Conservation (phyloP, 2,113 vertebrate genomes). For the Phaethornis superciliosus region DNA sequence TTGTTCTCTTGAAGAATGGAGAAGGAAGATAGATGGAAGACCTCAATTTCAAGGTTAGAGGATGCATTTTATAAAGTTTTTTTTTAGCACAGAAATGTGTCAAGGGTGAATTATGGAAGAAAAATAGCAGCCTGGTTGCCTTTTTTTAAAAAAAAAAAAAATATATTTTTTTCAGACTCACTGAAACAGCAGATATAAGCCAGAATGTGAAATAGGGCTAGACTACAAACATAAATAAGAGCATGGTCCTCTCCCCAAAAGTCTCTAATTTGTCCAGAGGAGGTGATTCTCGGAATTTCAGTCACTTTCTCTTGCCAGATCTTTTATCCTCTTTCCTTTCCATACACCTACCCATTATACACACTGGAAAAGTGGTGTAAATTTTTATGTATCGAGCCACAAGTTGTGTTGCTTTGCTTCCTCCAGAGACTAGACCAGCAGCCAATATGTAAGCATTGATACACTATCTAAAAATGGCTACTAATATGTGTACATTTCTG, state of each 20-base stretch:
- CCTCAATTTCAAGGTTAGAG: background rate
- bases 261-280: background rate
- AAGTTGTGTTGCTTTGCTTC: background rate
- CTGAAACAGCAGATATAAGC: background rate
- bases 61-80: background rate
- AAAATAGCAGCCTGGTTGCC: fast-evolving
- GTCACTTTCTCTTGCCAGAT: background rate
- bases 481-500: background rate
- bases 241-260: background rate
- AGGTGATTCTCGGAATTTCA: background rate
- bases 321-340: background rate
- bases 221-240: background rate
- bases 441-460: background rate
- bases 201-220: background rate
- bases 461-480: background rate
- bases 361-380: background rate
- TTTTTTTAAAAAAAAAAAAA: too few species aligned
- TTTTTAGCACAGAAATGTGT: background rate
- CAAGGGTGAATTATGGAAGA: background rate
- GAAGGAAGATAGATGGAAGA: background rate
- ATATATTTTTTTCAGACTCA: too few species aligned
- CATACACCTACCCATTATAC: too few species aligned
- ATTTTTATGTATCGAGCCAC: background rate
- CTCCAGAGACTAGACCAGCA: background rate
- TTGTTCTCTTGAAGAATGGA: background rate